Evolutionary conservation across 2,113 vertebrate species (phyloP), one percentile per base, ranked within the genome.

Genomic region (Myodes glareolus): DNA sequence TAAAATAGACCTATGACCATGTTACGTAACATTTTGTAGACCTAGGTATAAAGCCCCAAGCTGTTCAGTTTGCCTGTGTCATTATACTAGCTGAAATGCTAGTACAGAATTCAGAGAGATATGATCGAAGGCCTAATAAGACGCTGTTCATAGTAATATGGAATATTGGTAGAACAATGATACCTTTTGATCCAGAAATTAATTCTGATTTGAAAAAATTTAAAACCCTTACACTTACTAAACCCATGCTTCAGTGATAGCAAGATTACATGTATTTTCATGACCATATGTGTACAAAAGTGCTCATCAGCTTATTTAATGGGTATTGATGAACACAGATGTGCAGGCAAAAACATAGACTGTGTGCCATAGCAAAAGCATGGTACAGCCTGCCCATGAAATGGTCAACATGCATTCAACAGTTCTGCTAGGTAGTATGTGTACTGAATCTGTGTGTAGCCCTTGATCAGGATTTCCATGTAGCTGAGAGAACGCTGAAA

Each of bases 1-100:
- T 78, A 80, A 89, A 88, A 82, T 65, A 86, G 75, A 92, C 14
- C 27, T 29, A 39, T n/a, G 7, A 78, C 31, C 27, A 67, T 75
- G 50, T 90, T 75, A 70, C 84, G 39, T 94, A 29, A 68, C 84
- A n/a, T 63, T 86, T 96, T 95, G 5, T 76, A 75, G 19, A 52
- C 50, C 45, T 88, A 67, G 12, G 11, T 82, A 42, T 88, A 95
- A 84, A 94, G 82, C 16, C 29, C 85, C 23, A 68, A 55, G n/a
- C 75, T 88, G 11, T n/a, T 96, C 7, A 78, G 82, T 86, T 94
- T 87, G 21, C 23, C 39, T 81, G 50, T 31, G 1, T 91, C 6
- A 25, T 33, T 61, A 6, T n/a, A 72, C 10, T 50, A 94, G 33
- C 39, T 96, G 86, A 92, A 88, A 96, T 92, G 85, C 42, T 75